Base-by-base conservation (phyloP, 1,140 invertebrate species). In the Gonatopus flavifemur region DNA sequence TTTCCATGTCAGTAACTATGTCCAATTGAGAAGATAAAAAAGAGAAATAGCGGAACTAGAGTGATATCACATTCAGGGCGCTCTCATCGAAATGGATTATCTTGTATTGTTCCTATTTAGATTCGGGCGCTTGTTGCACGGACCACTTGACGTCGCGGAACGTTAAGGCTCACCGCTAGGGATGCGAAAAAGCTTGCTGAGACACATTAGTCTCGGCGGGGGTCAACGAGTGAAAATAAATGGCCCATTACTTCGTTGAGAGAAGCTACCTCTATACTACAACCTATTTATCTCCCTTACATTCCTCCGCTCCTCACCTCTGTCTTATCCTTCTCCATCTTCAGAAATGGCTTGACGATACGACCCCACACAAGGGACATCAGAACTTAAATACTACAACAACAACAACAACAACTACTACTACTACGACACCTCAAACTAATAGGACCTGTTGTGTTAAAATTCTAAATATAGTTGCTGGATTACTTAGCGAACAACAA, bases 161-260 rank as follows among this genome's bases (percentile, higher is more conserved):
- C 54, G 52, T 49, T 49, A 55, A 56, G 58, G 53, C 36, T 37
- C 28, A 33, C 15, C 35, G 42, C 30, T 15, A 49, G 48, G 55
- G 59, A 59, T 47, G 55, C 37, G 55, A 66, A 59, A 62, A 66
- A 64, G 59, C 52, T 57, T 49, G 50, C 62, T 56, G 59, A 64
- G 63, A 66, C 59, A 66, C 62, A 66, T 66, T 66, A 64, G 64
- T 64, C 62, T 64, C 56, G 52, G 51, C 46, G 64, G 62, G 64
- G 62, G 59, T 66, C 64, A 64, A 66, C 64, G 56, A 66, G 64
- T 64, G 63, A 66, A 66, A 66, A 66, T 66, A 66, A 66, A 66
- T 66, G 64, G 64, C 35, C 64, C 62, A 66, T 66, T 66, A 66
- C 55, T 45, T 57, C 56, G 33, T 52, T n/a, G 48, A 52, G 55